phyloP scores from a whole-genome alignment of 2,113 vertebrate genomes.

The Felis chaus region DNA sequence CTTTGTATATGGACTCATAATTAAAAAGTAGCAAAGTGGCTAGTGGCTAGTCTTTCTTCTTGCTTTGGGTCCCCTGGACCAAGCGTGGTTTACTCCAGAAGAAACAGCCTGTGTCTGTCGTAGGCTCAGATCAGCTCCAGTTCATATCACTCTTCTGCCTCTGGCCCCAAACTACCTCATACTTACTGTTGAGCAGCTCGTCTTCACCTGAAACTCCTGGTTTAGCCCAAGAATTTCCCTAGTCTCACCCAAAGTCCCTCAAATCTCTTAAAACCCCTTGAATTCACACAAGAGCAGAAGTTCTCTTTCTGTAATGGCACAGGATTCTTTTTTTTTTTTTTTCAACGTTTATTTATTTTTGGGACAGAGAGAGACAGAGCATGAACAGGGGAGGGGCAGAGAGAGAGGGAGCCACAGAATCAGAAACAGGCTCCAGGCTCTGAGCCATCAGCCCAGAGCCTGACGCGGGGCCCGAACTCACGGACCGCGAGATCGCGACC shows the following conservation, averaged over 20 bases:
- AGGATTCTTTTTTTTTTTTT: conserved; percentile 37
- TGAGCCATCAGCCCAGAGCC: too few relatives aligned
- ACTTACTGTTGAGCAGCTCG: neutral
- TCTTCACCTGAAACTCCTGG: neutral
- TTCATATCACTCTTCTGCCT: neutral
- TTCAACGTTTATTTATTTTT: too few relatives aligned
- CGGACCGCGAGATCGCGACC: too few relatives aligned
- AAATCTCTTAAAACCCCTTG: neutral
- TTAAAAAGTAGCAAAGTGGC: conserved; percentile 24
- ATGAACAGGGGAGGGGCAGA: too few relatives aligned
- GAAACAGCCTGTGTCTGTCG: neutral
- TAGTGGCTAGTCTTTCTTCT: too few relatives aligned
- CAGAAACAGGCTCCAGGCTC: too few relatives aligned
- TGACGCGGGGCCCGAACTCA: too few relatives aligned
- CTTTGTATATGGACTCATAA: neutral
- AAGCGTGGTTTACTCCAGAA: neutral
- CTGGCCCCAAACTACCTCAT: neutral
- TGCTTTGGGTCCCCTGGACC: neutral
- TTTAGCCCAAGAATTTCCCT: neutral
- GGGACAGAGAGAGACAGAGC: too few relatives aligned
- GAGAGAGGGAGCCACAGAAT: too few relatives aligned
- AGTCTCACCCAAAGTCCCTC: neutral
- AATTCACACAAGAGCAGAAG: neutral
- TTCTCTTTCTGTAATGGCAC: neutral
- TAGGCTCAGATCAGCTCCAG: neutral